These are phyloP conservation scores for Peribatodes rhomboidaria DNA, from an alignment of 2,888 invertebrate genomes.

Conservation along the genomic window DNA sequence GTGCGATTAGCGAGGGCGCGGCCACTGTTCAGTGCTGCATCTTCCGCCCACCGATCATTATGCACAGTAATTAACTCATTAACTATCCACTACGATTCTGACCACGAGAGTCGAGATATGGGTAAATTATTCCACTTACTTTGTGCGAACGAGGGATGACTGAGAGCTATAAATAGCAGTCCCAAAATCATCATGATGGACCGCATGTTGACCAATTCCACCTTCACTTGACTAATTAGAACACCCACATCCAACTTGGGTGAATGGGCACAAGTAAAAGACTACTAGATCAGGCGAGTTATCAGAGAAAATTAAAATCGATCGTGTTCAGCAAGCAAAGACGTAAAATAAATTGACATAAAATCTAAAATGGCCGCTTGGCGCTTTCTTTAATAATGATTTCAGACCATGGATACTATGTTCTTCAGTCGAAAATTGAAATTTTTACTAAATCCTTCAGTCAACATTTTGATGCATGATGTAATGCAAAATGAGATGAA, in stretches of 20 bases:
- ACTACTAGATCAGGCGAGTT: background rate
- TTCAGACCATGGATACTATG: too few species aligned
- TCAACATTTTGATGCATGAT: too few species aligned
- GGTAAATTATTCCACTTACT: slow-evolving; percentile 53
- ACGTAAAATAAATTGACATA: background rate
- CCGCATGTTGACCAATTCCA: slow-evolving; percentile 46
- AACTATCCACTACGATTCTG: background rate
- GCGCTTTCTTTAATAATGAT: too few species aligned
- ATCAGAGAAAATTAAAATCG: slow-evolving; percentile 1
- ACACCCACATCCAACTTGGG: slow-evolving; percentile 7
- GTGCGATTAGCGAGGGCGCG: background rate
- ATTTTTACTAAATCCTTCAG: too few species aligned
- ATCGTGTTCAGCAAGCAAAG: background rate
- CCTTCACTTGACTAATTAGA: slow-evolving; percentile 8
- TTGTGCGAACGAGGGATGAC: slow-evolving; percentile 60
- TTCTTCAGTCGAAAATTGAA: too few species aligned
- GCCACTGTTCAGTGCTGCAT: background rate
- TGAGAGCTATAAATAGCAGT: slow-evolving; percentile 65
- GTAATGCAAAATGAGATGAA: too few species aligned
- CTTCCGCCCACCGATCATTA: background rate
- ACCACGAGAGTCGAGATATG: background rate
- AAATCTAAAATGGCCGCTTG: background rate
- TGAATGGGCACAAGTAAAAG: slow-evolving; percentile 1
- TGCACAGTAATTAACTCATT: background rate
- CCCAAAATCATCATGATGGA: slow-evolving; percentile 47